Conservation (phyloP, 2,888 invertebrate genomes). For the Galeopsomyia nigrocyanea region DNA sequence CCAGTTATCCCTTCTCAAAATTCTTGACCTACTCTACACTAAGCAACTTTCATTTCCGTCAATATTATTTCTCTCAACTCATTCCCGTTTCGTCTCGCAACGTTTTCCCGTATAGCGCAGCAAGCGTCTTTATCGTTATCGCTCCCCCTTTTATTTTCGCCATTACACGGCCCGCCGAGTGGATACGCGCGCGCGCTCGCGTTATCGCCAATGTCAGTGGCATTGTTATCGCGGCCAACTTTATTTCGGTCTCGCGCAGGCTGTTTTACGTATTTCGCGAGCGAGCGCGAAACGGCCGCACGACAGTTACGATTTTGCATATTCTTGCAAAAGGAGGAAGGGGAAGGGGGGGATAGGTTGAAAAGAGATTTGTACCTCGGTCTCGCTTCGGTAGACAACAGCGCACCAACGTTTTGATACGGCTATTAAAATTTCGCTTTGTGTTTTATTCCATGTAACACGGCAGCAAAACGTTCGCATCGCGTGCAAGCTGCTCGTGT, state of each 20-base stretch:
- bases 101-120: not conserved
- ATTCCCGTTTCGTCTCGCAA: slow-evolving; percentile 9
- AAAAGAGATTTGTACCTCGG: too few relatives aligned
- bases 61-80: not conserved
- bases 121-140: slow-evolving; percentile 40
- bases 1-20: not conserved
- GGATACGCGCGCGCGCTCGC: slow-evolving; percentile 23
- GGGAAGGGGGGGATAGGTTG: not conserved
- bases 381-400: not conserved
- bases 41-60: not conserved
- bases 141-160: slow-evolving; percentile 37
- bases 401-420: not conserved
- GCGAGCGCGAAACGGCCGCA: too few relatives aligned
- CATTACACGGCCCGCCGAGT: slow-evolving; percentile 30
- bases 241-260: too few relatives aligned
- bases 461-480: too few relatives aligned
- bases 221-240: slow-evolving; percentile 37
- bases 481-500: too few relatives aligned
- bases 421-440: not conserved
- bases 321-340: too few relatives aligned
- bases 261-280: too few relatives aligned
- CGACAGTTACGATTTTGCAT: too few relatives aligned
- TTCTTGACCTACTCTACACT: not conserved
- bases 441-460: too few relatives aligned
- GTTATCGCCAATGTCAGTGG: slow-evolving; percentile 35